Conservation (phyloP, 2,113 vertebrate species). For the Etheostoma cragini region DNA sequence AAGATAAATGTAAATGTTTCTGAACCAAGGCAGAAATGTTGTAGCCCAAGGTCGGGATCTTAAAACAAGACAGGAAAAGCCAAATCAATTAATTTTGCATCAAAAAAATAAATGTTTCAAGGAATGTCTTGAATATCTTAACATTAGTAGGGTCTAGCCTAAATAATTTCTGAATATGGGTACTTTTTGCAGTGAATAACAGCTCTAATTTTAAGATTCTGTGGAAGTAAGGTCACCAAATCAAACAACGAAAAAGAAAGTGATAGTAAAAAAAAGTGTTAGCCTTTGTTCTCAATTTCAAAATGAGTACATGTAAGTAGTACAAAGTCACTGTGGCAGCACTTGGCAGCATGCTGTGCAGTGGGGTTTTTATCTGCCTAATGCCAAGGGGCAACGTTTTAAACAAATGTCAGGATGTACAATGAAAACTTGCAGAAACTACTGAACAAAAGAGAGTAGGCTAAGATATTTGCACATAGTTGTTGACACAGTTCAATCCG, state of each 20-base stretch:
- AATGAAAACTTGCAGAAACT: neutral
- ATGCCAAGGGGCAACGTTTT: slow-evolving; percentile 16
- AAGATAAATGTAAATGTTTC: slow-evolving; percentile 1
- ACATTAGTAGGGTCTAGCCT: neutral
- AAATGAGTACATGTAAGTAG: slow-evolving; percentile 15
- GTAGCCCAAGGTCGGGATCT: neutral
- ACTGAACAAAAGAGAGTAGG: neutral
- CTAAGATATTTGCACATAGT: neutral
- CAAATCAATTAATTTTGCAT: slow-evolving; percentile 25
- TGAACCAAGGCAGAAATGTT: slow-evolving; percentile 10
- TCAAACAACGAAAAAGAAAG: neutral
- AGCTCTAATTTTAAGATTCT: slow-evolving; percentile 5
- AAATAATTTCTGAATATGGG: slow-evolving; percentile 22
- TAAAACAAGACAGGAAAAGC: neutral
- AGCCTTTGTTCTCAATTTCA: slow-evolving; percentile 5
- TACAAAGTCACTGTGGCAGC: slow-evolving; percentile 16
- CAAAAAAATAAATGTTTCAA: slow-evolving; percentile 29
- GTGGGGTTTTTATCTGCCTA: neutral
- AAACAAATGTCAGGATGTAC: neutral
- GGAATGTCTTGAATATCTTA: slow-evolving; percentile 3
- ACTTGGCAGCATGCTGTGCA: slow-evolving; percentile 10
- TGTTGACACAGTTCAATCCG: neutral
- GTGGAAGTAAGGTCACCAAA: neutral
- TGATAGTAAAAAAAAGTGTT: slow-evolving; percentile 13
- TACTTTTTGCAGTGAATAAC: neutral